Evolutionary conservation across 2,888 invertebrate genomes (phyloP).

Genomic region (Sycophila texana): DNA sequence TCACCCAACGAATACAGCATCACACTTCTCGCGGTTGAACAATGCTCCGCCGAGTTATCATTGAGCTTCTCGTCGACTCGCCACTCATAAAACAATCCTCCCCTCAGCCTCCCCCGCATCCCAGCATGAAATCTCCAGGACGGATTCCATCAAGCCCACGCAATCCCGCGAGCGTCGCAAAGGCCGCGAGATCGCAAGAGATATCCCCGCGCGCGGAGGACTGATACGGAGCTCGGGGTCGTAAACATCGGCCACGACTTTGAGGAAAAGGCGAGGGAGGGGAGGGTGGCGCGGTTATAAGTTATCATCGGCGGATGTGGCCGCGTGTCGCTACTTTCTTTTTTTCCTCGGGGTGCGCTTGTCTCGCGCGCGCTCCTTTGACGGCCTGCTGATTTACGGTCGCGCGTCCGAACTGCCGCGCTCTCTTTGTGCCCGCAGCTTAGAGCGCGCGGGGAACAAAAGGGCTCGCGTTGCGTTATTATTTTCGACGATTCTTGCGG

Average conservation of each 20-base stretch:
- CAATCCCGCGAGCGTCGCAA: constrained; percentile 5
- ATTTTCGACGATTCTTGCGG: too few species aligned
- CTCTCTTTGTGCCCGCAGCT: not conserved
- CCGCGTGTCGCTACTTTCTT: constrained; percentile 61
- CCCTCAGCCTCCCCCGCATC: not conserved
- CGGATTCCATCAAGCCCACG: constrained; percentile 40
- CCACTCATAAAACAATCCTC: constrained; percentile 31
- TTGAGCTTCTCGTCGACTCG: not conserved
- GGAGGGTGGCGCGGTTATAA: constrained; percentile 61
- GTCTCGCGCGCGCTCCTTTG: constrained; percentile 8
- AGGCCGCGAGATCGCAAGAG: constrained; percentile 32
- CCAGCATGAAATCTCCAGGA: constrained; percentile 15
- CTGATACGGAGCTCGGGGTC: constrained; percentile 61
- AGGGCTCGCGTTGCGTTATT: not conserved
- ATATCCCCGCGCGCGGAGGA: constrained; percentile 28
- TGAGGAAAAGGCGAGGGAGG: constrained; percentile 52
- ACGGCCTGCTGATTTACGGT: constrained; percentile 69
- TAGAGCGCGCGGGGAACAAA: constrained; percentile 2
- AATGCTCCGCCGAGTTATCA: constrained; percentile 17
- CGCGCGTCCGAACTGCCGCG: constrained; percentile 30
- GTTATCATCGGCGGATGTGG: constrained; percentile 65
- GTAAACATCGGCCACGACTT: constrained; percentile 64
- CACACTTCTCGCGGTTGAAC: not conserved
- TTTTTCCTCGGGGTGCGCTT: constrained; percentile 46
- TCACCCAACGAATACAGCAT: too few species aligned